Evolutionary conservation across 2,888 invertebrate species (phyloP).

Genomic region (Abscondita cerata): DNA sequence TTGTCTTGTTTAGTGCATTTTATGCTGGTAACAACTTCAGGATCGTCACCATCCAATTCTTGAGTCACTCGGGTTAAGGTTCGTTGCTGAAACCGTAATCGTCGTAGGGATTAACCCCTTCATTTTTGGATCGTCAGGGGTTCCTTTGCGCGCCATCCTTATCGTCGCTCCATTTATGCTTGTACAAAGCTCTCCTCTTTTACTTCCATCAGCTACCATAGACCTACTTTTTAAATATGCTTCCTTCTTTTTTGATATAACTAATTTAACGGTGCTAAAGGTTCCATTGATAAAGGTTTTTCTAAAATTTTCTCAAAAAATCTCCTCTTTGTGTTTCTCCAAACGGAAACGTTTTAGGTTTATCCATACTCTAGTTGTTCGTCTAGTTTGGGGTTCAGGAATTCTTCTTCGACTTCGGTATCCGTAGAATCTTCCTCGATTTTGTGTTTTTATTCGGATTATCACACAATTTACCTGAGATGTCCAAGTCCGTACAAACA

Average conservation of each 20-base stretch:
- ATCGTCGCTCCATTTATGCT: constrained; percentile 89
- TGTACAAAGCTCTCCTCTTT: constrained; percentile 82
- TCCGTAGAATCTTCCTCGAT: constrained; percentile 50
- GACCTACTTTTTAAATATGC: constrained; percentile 89
- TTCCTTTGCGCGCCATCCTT: constrained; percentile 57
- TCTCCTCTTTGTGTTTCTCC: constrained; percentile 49
- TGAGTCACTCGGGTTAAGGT: constrained; percentile 70
- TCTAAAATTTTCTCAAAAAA: constrained; percentile 52
- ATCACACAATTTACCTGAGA: constrained; percentile 40
- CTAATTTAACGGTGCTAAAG: constrained; percentile 71
- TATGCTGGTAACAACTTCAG: constrained; percentile 74
- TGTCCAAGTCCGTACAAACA: constrained; percentile 42
- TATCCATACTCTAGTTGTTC: constrained; percentile 42
- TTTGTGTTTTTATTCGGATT: constrained; percentile 37
- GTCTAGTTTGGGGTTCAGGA: constrained; percentile 37
- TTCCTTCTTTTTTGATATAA: constrained; percentile 84
- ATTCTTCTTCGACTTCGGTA: constrained; percentile 46
- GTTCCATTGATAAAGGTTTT: constrained; percentile 56
- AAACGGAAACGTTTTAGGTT: constrained; percentile 26
- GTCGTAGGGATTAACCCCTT: constrained; percentile 36
- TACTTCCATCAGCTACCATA: constrained; percentile 70
- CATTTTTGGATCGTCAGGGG: constrained; percentile 33
- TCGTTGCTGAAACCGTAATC: constrained; percentile 61
- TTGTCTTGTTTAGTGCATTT: constrained; percentile 77
- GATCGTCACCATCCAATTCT: constrained; percentile 57